Percentiles rank a stretch among this genome's conserved stretches.
Evolutionary conservation across 2,888 invertebrate genomes (phyloP).

Genomic region (Branchinecta sandiegonensis): DNA sequence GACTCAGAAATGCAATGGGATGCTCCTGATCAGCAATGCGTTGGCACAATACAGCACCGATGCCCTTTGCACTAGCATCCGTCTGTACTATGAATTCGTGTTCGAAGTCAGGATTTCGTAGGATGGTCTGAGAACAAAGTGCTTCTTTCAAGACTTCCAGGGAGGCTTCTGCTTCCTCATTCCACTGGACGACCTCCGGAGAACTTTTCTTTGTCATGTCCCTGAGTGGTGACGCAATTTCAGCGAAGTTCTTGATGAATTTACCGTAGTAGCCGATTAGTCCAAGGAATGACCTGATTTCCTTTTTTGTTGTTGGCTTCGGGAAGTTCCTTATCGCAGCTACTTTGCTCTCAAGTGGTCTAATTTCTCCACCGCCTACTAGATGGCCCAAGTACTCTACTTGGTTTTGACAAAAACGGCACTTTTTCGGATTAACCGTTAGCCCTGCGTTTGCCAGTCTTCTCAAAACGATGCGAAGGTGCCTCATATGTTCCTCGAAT

Average conservation of each 20-base stretch:
- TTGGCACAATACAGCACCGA: conserved; percentile 17
- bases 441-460: conserved; percentile 17
- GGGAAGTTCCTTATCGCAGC: conserved; percentile 18
- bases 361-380: conserved; percentile 9
- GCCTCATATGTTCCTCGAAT: conserved; percentile 15
- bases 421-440: background rate
- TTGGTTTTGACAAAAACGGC: background rate
- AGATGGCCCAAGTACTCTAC: conserved; percentile 18
- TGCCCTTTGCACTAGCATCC: background rate
- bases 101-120: conserved; percentile 10
- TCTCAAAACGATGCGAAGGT: conserved; percentile 12
- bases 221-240: conserved; percentile 18
- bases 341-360: conserved; percentile 16
- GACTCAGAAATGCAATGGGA: conserved; percentile 26
- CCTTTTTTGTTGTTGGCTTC: conserved; percentile 9
- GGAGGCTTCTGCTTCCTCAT: background rate
- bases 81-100: conserved; percentile 10
- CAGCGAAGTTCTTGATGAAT: conserved; percentile 17
- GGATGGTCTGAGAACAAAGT: background rate
- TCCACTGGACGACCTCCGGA: too few relatives aligned
- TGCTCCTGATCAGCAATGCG: background rate
- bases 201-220: conserved; percentile 18
- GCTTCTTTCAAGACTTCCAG: background rate
- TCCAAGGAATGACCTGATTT: conserved; percentile 19
- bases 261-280: conserved; percentile 17